Base-by-base conservation (phyloP, 2,888 invertebrate genomes). In the Orthosia gracilis region DNA sequence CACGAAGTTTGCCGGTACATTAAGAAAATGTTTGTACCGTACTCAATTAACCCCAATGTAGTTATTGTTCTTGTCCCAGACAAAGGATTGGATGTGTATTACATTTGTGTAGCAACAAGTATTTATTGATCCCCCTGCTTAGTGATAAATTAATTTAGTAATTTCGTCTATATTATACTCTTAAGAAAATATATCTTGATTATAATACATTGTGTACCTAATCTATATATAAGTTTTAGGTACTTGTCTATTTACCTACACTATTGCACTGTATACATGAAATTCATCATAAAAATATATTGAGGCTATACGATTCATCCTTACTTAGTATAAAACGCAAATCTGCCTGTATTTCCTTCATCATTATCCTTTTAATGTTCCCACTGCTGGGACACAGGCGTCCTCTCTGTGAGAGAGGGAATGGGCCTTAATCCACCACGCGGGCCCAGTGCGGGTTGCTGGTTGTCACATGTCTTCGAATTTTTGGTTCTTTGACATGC, bases 101-200 rank as follows among this genome's bases (percentile, higher is more conserved):
- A 31, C 21, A 54, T 80, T 61, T 61, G 18, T 17, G 15, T 54
- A 73, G 49, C 18, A 50, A 49, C 54, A 45, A 59, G 77, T 78
- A 78, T 78, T 82, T 68, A 49, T 82, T 63, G 57, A 63, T 63
- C 21, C 77, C 50, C 80, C 73, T 80, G 76, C 47, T 45, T 75
- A 61, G 52, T 64, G 54, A 26, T 59, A 70, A 58, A 78, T 52
- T 59, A 70, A 49, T 78, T 49, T 55, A 55, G 26, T 72, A 26
- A 23, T 54, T 40, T 23, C 54, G 50, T 50, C 45, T 72, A 45
- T 67, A 77, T 4, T 50, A 54, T 65, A 26, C 49, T 61, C 5
- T 61, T 55, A 54, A 47, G 40, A 54, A 72, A 45, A 63, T 26
- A 58, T 52, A 31, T 63, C 23, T 58, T 62, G 4, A 57, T 18